Conservation (phyloP, 2,888 invertebrate genomes). For the Labia minor region DNA sequence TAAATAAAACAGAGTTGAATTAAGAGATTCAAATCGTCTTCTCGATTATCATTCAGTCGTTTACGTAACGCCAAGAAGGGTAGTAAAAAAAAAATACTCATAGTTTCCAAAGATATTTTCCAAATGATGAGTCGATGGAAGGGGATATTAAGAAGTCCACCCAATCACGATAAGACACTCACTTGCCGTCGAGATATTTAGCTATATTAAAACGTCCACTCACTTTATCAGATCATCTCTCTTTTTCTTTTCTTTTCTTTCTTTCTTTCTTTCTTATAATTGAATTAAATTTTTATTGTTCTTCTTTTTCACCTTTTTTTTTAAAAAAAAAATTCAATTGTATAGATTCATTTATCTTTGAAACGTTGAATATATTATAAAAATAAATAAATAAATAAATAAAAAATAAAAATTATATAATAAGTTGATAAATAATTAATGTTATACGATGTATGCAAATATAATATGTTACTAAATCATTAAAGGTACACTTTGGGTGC, state of each 20-base stretch:
- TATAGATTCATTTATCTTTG: no score
- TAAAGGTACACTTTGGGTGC: no score
- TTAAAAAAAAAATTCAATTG: no score
- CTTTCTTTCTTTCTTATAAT: background rate
- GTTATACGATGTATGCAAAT: no score
- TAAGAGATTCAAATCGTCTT: slow-evolving; percentile 1
- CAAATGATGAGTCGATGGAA: background rate
- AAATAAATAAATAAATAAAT: no score
- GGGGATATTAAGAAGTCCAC: background rate
- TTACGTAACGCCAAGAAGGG: background rate
- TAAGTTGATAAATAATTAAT: no score
- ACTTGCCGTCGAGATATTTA: background rate
- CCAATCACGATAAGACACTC: background rate
- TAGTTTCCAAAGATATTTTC: background rate
- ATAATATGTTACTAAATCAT: no score
- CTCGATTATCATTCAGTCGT: background rate
- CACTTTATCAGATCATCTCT: slow-evolving; percentile 13
- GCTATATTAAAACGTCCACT: slow-evolving; percentile 13
- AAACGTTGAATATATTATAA: no score
- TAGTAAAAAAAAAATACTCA: slow-evolving; percentile 13
- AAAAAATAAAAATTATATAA: no score
- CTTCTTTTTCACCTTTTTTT: no score
- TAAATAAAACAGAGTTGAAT: background rate
- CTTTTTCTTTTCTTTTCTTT: background rate
- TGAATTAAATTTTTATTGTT: background rate